Evolutionary conservation across 2,113 vertebrate genomes (phyloP).

Genomic region (Ciconia boyciana): DNA sequence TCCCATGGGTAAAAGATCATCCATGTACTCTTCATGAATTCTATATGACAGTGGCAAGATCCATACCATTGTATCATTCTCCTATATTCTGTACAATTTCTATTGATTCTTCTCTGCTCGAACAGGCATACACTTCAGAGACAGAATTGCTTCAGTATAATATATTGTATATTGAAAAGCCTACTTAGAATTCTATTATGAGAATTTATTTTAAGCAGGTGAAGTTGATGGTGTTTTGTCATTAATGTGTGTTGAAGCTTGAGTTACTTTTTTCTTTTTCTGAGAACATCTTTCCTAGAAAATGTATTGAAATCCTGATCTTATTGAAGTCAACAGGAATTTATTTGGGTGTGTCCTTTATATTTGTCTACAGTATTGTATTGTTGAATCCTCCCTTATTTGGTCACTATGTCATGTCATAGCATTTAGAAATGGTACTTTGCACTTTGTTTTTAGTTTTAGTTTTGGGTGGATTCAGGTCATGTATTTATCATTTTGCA

Average conservation of each 20-base stretch:
- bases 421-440: background rate
- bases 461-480: background rate
- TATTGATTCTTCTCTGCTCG: background rate
- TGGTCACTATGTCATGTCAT: background rate
- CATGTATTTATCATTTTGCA: background rate
- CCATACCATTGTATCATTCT: background rate
- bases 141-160: background rate
- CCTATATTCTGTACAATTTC: background rate
- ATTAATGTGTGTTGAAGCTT: background rate
- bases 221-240: background rate
- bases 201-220: background rate
- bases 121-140: background rate
- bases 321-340: background rate
- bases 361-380: background rate
- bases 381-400: background rate
- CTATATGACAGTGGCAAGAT: background rate
- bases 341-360: background rate
- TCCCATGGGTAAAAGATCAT: background rate
- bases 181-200: background rate
- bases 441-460: background rate
- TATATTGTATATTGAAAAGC: background rate
- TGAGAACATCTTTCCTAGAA: background rate
- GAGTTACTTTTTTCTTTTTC: background rate
- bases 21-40: background rate
- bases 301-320: background rate